phyloP scores from a whole-genome alignment of 2,888 invertebrate genomes.

The Sturmia bella region DNA sequence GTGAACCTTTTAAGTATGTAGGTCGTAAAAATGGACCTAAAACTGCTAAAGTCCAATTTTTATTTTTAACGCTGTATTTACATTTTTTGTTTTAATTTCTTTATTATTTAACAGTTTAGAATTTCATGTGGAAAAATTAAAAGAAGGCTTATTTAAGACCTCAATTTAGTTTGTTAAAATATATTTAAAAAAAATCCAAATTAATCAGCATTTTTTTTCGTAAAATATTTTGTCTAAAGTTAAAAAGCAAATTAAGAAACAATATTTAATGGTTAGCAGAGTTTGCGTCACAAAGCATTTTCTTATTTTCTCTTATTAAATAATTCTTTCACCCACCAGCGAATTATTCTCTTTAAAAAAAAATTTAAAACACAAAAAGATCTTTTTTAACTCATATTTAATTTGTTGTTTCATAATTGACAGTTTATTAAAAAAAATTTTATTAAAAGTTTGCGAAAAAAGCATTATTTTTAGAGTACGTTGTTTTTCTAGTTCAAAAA shows the following conservation, averaged over 20 bases:
- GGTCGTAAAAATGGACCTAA: too few species aligned
- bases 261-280: neutral
- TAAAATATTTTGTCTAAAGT: neutral
- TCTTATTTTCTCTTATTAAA: neutral
- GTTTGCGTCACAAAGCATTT: neutral
- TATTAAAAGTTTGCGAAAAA: neutral
- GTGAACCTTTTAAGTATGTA: too few species aligned
- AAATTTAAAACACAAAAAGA: neutral
- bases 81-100: too few species aligned
- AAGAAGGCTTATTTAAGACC: too few species aligned
- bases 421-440: slow-evolving; percentile 19
- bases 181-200: neutral
- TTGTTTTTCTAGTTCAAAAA: neutral
- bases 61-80: too few species aligned
- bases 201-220: neutral
- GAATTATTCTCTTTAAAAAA: neutral
- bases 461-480: neutral
- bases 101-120: too few species aligned
- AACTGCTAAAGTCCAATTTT: too few species aligned
- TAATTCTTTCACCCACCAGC: neutral
- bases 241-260: neutral
- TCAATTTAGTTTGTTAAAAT: too few species aligned
- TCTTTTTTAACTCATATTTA: neutral
- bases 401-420: slow-evolving; percentile 16
- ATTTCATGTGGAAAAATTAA: too few species aligned